phyloP scores from a whole-genome alignment of 2,113 vertebrate species.

The Aleadryas rufinucha region DNA sequence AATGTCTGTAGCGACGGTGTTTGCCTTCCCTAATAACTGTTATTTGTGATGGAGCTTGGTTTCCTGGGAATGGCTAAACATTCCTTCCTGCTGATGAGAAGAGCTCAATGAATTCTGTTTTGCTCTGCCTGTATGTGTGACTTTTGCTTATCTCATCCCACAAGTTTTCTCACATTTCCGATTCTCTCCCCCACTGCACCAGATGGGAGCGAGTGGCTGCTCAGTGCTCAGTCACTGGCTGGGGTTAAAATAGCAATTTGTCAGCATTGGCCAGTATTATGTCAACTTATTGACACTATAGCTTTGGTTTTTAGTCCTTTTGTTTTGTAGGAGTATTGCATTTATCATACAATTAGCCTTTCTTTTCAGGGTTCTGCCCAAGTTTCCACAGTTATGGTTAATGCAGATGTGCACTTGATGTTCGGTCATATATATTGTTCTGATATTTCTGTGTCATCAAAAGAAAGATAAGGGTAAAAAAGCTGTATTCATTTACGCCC shows the following conservation, averaged over 20 bases:
- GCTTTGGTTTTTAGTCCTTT: not conserved
- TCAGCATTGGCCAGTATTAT: not conserved
- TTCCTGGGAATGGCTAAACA: not conserved
- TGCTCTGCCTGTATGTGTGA: accelerated
- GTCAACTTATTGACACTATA: not conserved
- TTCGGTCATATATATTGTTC: not conserved
- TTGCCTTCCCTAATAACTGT: not conserved
- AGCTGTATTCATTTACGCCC: not conserved
- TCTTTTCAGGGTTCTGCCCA: not conserved
- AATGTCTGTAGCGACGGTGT: accelerated
- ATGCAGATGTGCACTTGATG: not conserved
- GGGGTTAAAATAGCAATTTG: not conserved
- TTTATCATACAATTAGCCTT: not conserved
- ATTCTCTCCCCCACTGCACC: not conserved
- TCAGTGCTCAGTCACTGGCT: not conserved
- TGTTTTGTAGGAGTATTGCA: not conserved
- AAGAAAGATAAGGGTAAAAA: not conserved
- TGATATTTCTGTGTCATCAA: not conserved
- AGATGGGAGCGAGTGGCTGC: not conserved
- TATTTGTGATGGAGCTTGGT: accelerated
- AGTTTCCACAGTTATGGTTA: not conserved
- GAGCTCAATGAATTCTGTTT: not conserved
- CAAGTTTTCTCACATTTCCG: not conserved
- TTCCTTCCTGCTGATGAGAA: not conserved
- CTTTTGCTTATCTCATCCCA: not conserved